Evolutionary conservation across 2,113 vertebrate species (phyloP), one percentile per base, ranked within the genome.

Genomic region (Pollimyrus isidori): DNA sequence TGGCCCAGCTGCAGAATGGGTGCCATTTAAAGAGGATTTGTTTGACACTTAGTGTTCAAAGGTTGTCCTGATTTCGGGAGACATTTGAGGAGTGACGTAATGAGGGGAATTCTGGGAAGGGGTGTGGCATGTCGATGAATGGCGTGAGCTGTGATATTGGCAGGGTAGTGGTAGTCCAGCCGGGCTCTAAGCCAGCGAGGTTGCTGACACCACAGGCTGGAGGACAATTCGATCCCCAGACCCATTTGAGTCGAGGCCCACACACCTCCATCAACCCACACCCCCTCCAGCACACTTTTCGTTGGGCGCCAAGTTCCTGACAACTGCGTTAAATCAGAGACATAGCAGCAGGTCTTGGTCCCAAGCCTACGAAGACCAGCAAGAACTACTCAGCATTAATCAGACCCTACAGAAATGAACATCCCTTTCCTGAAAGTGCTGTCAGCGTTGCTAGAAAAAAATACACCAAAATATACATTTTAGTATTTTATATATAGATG

Each of bases 211-310:
- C 90, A 87, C 88, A 92, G 91, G 90, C 88, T 80, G 90, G 89
- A 86, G 88, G 88, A 92, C 91, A 93, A 92, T 92, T 92, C 88
- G 92, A 93, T 93, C 91, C 89, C 73, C 87, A 87, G 91, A 90
- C 92, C 91, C 91, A 89, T 93, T 93, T 87, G 13, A 84, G 87
- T 89, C 90, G 90, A 30, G n/a, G 85, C 21, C n/a, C 26, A 30
- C 21, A 84, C 42, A 45, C 45, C 82, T n/a, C 39, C 82, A 23
- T 7, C 56, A 58, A 23, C 7, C 56, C 19, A 7, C 53, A 56
- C 21, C 56, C 15, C 76, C 42, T 17, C 82, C 82, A 92, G 90
- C 89, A 86, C 87, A 48, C 89, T 50, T n/a, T 80, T 91, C 69
- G 17, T 48, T 89, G 90, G 88, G 42, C 35, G 65, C 50, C 73